Conservation (phyloP, 1,140 invertebrate genomes). For the Drosophila albomicans region DNA sequence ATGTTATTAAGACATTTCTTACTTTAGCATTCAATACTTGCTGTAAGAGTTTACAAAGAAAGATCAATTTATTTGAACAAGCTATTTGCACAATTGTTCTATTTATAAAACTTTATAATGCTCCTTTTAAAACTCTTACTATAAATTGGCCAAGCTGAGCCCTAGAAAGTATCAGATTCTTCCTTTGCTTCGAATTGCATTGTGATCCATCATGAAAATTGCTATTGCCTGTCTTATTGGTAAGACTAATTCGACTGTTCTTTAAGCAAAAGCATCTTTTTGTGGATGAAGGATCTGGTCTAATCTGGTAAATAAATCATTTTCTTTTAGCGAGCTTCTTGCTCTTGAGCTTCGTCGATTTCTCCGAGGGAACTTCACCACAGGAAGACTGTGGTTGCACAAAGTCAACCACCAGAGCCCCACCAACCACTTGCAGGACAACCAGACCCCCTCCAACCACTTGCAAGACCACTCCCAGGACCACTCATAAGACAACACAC, state of each 20-base stretch:
- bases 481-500: no score
- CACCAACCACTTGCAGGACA: not conserved
- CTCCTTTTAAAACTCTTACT: not conserved
- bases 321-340: conserved; percentile 14
- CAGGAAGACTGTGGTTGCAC: not conserved
- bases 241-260: not conserved
- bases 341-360: conserved; percentile 8
- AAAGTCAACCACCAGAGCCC: conserved; percentile 5
- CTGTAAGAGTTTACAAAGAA: not conserved
- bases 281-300: not conserved
- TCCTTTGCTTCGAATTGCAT: conserved; percentile 1
- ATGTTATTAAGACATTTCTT: no score
- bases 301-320: not conserved
- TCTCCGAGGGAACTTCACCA: not conserved
- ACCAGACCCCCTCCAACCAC: not conserved
- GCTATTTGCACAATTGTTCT: not conserved
- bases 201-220: conserved; percentile 21
- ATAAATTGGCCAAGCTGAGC: not conserved
- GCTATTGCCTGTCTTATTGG: conserved; percentile 29
- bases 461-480: not conserved
- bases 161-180: conserved; percentile 4
- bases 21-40: no score
- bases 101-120: not conserved
- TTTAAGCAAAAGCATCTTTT: no score
- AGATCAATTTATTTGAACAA: not conserved